phyloP scores from a whole-genome alignment of 1,140 invertebrate genomes.

The Drosophila lini region DNA sequence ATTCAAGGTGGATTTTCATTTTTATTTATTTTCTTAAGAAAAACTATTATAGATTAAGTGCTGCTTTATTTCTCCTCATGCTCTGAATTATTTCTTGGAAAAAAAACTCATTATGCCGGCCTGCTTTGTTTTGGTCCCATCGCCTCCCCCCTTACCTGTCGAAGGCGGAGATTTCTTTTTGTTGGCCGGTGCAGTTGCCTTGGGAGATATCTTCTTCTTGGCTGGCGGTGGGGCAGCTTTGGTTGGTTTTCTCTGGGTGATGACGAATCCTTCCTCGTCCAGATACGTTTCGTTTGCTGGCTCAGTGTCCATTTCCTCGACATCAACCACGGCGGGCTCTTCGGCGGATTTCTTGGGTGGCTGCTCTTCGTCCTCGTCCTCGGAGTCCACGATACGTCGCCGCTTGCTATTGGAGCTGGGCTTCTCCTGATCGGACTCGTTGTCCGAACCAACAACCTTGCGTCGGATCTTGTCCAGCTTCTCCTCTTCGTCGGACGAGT shows the following conservation, averaged over 20 bases:
- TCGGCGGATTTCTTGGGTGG: constrained; percentile 57
- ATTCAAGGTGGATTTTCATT: neutral
- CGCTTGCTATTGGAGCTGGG: constrained; percentile 45
- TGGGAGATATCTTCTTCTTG: constrained; percentile 48
- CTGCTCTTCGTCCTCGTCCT: constrained; percentile 75
- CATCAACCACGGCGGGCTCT: constrained; percentile 23
- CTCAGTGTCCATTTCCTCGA: constrained; percentile 46
- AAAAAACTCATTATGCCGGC: constrained; percentile 79
- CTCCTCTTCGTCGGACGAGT: constrained; percentile 78
- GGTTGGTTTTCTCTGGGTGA: constrained; percentile 64
- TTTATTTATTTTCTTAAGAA: constrained; percentile 7
- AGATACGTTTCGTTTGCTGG: constrained; percentile 72
- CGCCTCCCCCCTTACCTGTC: constrained; percentile 40
- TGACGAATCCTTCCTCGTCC: constrained; percentile 80
- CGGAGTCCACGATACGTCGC: constrained; percentile 74
- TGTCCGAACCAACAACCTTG: constrained; percentile 59
- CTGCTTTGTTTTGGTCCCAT: constrained; percentile 68
- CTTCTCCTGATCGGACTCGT: constrained; percentile 56
- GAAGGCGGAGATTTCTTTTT: constrained; percentile 61
- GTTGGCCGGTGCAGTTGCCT: constrained; percentile 11
- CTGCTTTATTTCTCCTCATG: neutral
- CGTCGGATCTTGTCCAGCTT: constrained; percentile 72
- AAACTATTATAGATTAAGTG: neutral
- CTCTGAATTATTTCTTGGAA: constrained; percentile 58
- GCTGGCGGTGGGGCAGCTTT: constrained; percentile 37